Base-by-base conservation (phyloP, 1,140 invertebrate genomes). In the Augochlora pura region DNA sequence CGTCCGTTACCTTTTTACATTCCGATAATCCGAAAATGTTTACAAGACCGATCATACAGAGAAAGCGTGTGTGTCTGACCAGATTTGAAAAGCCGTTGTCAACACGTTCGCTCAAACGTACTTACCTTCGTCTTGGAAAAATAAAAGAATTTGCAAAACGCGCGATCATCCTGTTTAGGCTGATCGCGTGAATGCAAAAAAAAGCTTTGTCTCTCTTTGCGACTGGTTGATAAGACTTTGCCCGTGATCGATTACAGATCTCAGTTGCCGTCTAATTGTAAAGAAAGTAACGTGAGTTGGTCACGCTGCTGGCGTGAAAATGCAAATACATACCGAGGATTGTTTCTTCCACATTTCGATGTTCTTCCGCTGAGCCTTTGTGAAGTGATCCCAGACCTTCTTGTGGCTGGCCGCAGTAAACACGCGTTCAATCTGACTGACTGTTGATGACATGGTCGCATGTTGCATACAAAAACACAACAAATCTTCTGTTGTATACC, bases 301-400 rank as follows among this genome's bases (percentile, higher is more conserved):
- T 82, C 87, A 85, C 84, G 81, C 88, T 87, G 88, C 88, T 87
- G 74, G 81, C 86, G 86, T 86, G 77, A 86, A 73, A 90, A 88
- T 89, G 88, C 89, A 83, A 73, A 93, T 95, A 97, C 96, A 95
- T 98, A 99, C 98, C 97, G 96, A 96, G 72, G 97, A 96, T 94
- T 98, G 97, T 95, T 98, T 99, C 94, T 97, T 98, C 98, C 98
- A 99, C 90, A 97, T 96, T 93, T 99, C 98, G 94, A 99, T 98
- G 94, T 99, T 99, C 96, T 99, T 99, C 94, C 98, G 95, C 94
- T 99, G 98, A 83, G 98, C 97, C 95, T 99, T 99, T 93, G 97
- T 98, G 96, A 99, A 99, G 96, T 99, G 98, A 95, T 99, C 98
- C 98, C 98, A 99, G 93, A 98, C 97, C 94, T 98, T 98, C 96